phyloP scores from a whole-genome alignment of 2,797 vertebrate species.

The Xenentodon cancila region DNA sequence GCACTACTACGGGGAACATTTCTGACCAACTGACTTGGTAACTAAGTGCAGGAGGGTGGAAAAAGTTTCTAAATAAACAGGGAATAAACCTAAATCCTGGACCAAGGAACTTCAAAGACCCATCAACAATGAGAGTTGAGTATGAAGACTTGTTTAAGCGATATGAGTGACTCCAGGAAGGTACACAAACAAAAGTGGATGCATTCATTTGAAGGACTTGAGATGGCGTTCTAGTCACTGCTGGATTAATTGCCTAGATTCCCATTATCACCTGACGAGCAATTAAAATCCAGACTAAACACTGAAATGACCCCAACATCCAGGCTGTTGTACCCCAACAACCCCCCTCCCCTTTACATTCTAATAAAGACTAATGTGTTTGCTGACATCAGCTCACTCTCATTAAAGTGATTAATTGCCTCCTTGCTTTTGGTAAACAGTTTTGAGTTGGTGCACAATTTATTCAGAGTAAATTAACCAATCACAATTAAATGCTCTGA shows the following conservation, averaged over 20 bases:
- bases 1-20: too few relatives aligned
- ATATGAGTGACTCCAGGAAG: not conserved
- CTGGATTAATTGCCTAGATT: slow-evolving; percentile 10
- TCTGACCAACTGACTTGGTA: too few relatives aligned
- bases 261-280: slow-evolving; percentile 6
- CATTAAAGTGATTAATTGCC: slow-evolving; percentile 86
- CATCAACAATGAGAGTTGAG: too few relatives aligned
- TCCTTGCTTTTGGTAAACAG: slow-evolving; percentile 80
- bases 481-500: slow-evolving; percentile 69
- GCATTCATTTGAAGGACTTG: not conserved
- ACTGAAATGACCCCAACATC: slow-evolving; percentile 32
- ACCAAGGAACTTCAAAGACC: too few relatives aligned
- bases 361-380: slow-evolving; percentile 78
- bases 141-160: not conserved
- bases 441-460: slow-evolving; percentile 74
- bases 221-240: slow-evolving; percentile 1
- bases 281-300: slow-evolving; percentile 13
- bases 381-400: slow-evolving; percentile 73
- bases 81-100: too few relatives aligned
- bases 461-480: slow-evolving; percentile 74
- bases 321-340: slow-evolving; percentile 11
- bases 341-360: slow-evolving; percentile 25
- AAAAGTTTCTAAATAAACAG: too few relatives aligned
- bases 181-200: not conserved
- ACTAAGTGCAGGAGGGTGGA: too few relatives aligned